Evolutionary conservation across 2,797 vertebrate species (phyloP).

Genomic region (Clarias pachynema): DNA sequence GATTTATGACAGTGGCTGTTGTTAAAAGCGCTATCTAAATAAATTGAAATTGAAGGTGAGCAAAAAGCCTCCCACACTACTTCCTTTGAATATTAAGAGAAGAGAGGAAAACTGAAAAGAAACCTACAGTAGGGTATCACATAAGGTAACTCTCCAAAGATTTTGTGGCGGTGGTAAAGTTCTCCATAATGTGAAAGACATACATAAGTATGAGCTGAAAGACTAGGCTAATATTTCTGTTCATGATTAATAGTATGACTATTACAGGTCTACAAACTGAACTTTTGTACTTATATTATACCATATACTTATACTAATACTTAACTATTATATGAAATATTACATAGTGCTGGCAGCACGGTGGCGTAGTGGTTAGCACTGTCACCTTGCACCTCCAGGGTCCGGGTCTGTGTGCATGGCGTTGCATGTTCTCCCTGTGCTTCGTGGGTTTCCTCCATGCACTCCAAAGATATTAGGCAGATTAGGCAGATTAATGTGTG

Average conservation of each 20-base stretch:
- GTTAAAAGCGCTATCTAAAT: neutral
- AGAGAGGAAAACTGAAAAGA: neutral
- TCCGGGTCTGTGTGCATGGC: no score
- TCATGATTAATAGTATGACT: neutral
- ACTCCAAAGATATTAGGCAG: no score
- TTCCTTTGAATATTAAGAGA: slow-evolving; percentile 8
- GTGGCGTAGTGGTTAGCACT: no score
- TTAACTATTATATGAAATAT: neutral
- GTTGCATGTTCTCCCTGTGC: no score
- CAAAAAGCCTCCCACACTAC: neutral
- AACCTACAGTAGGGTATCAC: neutral
- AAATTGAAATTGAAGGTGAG: slow-evolving; percentile 14
- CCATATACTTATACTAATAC: neutral
- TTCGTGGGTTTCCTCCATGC: no score
- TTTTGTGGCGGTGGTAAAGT: neutral
- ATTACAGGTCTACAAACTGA: neutral
- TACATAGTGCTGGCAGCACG: no score
- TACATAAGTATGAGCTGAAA: neutral
- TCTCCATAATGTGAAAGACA: neutral
- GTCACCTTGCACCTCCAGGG: no score
- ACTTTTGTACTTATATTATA: neutral
- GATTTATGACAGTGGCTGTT: slow-evolving; percentile 10
- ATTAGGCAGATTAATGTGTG: no score
- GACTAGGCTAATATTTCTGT: neutral
- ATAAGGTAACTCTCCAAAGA: neutral